Evolutionary conservation across 2,888 invertebrate species (phyloP).

Genomic region (Drosophila tanythrix): DNA sequence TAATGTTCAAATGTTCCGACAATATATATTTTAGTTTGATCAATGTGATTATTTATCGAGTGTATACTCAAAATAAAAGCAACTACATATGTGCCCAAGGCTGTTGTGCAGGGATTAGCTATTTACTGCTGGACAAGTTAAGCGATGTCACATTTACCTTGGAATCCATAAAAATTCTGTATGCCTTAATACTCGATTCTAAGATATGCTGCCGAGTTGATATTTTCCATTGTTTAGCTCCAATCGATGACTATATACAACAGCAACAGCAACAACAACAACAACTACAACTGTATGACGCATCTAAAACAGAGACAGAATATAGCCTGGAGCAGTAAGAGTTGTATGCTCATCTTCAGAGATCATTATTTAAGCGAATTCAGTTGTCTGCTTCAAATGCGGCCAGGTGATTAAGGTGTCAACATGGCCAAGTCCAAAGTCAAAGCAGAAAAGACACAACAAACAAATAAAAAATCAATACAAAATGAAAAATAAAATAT

Average conservation of each 20-base stretch:
- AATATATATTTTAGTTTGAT: background rate
- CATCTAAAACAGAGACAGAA: constrained; percentile 13
- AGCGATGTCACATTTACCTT: background rate
- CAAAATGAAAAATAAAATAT: constrained; percentile 28
- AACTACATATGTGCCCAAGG: background rate
- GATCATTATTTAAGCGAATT: constrained; percentile 41
- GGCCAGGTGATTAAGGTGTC: constrained; percentile 73
- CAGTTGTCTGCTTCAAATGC: constrained; percentile 40
- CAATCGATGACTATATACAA: constrained; percentile 6
- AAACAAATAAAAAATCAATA: background rate
- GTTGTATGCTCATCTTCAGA: constrained; percentile 23
- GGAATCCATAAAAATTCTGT: background rate
- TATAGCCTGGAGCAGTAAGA: constrained; percentile 11
- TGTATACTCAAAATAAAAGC: background rate
- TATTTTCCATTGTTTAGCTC: constrained; percentile 1
- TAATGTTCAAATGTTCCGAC: background rate
- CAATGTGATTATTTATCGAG: background rate
- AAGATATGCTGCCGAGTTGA: background rate
- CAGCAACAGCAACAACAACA: background rate
- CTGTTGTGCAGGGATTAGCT: background rate
- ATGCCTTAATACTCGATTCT: background rate
- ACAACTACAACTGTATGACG: constrained; percentile 9
- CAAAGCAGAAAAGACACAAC: constrained; percentile 5
- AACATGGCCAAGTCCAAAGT: constrained; percentile 27
- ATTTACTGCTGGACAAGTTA: background rate